Evolutionary conservation across 1,140 invertebrate species (phyloP).

Genomic region (Pseudoatta argentina): DNA sequence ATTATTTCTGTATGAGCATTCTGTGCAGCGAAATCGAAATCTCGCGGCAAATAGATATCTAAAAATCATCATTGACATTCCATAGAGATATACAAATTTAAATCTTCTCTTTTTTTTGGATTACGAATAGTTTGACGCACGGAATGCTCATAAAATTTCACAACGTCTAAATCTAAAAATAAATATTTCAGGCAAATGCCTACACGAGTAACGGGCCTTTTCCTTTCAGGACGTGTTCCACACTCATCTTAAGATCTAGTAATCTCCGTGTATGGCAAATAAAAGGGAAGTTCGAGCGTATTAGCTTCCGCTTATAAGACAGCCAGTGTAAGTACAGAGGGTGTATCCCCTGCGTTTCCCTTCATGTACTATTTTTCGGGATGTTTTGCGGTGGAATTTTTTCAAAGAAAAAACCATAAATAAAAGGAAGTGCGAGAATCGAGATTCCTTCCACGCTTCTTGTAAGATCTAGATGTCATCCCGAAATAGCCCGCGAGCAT

Average conservation of each 20-base stretch:
- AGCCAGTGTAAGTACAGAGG: neutral
- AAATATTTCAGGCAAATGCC: constrained; percentile 56
- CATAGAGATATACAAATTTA: constrained; percentile 3
- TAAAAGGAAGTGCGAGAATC: neutral
- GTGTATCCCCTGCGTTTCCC: neutral
- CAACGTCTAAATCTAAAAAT: constrained; percentile 61
- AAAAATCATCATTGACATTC: neutral
- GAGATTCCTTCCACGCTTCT: neutral
- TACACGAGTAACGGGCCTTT: constrained; percentile 27
- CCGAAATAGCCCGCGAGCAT: constrained; percentile 18
- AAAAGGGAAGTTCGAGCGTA: constrained; percentile 23
- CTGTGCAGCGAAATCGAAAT: constrained; percentile 20
- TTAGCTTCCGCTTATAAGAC: constrained; percentile 19
- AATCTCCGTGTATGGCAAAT: constrained; percentile 64
- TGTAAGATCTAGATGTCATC: constrained; percentile 16
- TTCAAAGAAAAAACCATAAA: neutral
- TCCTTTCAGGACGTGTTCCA: constrained; percentile 19
- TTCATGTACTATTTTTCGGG: neutral
- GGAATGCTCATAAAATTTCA: constrained; percentile 41
- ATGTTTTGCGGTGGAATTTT: neutral
- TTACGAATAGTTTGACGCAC: constrained; percentile 14
- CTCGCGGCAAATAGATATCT: neutral
- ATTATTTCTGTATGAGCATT: constrained; percentile 42
- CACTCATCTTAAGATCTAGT: constrained; percentile 51
- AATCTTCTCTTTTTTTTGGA: constrained; percentile 3